Conservation (phyloP, 2,888 invertebrate genomes). For the Chrysolina americana region DNA sequence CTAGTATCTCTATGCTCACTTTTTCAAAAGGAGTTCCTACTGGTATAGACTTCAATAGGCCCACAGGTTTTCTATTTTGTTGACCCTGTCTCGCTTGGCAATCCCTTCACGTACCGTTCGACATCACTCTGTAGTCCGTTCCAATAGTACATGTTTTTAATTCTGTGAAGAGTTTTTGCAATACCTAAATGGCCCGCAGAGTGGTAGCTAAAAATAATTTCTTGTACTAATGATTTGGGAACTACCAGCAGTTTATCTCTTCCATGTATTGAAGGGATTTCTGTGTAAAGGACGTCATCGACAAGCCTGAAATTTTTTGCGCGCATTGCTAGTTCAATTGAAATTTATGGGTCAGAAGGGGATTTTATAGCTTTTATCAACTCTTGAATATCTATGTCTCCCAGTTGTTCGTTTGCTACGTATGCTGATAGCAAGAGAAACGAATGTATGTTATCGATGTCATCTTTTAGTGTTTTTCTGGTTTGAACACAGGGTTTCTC, state of each 20-base stretch:
- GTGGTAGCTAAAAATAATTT: constrained; percentile 50
- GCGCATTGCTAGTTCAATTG: constrained; percentile 42
- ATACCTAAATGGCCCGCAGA: constrained; percentile 47
- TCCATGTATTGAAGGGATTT: constrained; percentile 20
- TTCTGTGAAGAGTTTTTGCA: constrained; percentile 50
- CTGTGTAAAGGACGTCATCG: constrained; percentile 45
- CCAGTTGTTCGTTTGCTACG: constrained; percentile 39
- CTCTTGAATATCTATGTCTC: constrained; percentile 33
- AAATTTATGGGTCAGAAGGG: constrained; percentile 11
- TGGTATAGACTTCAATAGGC: constrained; percentile 36
- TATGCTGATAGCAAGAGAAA: constrained; percentile 39
- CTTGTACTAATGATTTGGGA: constrained; percentile 39
- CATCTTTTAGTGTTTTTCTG: constrained; percentile 13
- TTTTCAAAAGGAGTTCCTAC: constrained; percentile 39
- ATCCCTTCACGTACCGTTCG: constrained; percentile 46
- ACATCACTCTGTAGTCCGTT: constrained; percentile 35
- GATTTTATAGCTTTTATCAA: constrained; percentile 41
- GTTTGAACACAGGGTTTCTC: constrained; percentile 38
- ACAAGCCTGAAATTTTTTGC: constrained; percentile 46
- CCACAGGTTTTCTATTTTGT: constrained; percentile 41
- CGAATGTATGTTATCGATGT: constrained; percentile 38
- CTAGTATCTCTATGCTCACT: constrained; percentile 52
- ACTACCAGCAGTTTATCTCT: constrained; percentile 47
- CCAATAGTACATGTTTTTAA: constrained; percentile 50
- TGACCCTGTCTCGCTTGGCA: constrained; percentile 49